Base-by-base conservation (phyloP, 2,113 vertebrate genomes). In the Rhynchomys soricoides region DNA sequence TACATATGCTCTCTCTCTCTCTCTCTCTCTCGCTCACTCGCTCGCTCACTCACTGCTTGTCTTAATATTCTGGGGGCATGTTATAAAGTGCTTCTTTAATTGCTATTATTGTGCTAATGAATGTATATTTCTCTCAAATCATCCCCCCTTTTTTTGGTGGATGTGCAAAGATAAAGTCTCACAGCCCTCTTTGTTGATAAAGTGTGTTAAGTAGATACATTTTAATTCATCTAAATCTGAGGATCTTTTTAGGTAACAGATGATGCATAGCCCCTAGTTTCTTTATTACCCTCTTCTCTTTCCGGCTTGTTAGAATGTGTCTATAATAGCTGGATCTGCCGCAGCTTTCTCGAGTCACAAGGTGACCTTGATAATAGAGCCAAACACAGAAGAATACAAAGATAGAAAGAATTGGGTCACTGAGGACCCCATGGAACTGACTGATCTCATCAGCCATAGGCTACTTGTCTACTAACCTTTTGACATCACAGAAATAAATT, bases 21-120 rank as follows among this genome's bases (percentile, higher is more conserved):
- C 7, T 9, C n/a, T 21, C n/a, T 16, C 37, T 4, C 70, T 22
- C 8, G 4, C n/a, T 22, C n/a, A 3, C n/a, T 1, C 5, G 16
- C 8, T 64, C 29, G 75, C 77, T 79, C 40, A 8, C 34, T 79
- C 90, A 68, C 64, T 79, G 34, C 48, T 66, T 86, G 26, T 45
- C 66, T 86, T 75, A 50, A 29, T 59, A 82, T 50, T 85, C 26
- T 77, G 5, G 31, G 31, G 24, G 52, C 64, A 82, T 19, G 11
- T 50, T 90, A 52, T 70, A 24, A 78, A 82, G 89, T 82, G 66
- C 0, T 12, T 83, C 78, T 82, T 26, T 86, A 66, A 75, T 11
- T 81, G 57, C 7, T 86, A 31, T 24, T 91, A n/a, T 71, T 34
- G 0, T 87, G 45, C 31, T 79, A 78, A 82, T 75, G 10, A 34